Evolutionary conservation across 2,888 invertebrate genomes (phyloP), one percentile per base, ranked within the genome.

Genomic region (Corbicula japonica): DNA sequence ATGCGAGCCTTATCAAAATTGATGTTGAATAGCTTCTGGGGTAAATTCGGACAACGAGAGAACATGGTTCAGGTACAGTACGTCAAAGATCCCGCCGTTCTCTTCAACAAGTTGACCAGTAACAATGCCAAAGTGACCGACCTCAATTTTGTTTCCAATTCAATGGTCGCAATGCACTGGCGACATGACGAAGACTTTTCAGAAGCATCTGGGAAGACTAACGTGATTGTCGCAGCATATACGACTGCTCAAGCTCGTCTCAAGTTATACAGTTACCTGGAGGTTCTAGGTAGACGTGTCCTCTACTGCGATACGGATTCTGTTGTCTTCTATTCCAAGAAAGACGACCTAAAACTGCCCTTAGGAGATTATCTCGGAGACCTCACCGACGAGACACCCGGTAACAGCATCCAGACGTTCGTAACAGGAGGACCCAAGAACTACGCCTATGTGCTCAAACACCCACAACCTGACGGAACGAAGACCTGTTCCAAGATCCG

Each of bases 301-400:
- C 32, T 56, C 2, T 74, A 74, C 41, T 58, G 58, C 34, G 66
- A 74, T 28, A 74, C 74, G 1, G 74, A 74, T 60, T 65, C 74
- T 1, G 32, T 74, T 21, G 63, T 66, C 1, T 74, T 74, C 50
- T 52, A 65, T 18, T 35, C 34, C n/a, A 6, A 15, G n/a, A 34
- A 30, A 3, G 73, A 62, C 3, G 38, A 68, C 44, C 56, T 62
- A 60, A 48, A 80, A 60, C 88, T 89, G 5, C 80, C 85, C 8
- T 75, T 86, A 0, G 92, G 91, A 44, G 85, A 87, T 68, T 89
- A 80, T 74, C 66, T 93, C n/a, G 91, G 92, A 0, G 91, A 93
- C 48, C 76, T 93, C 77, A 93, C 91, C 0, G 88, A 93, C 78
- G 93, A 93, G 71, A 44, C 92, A 5, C 63, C 44, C 15, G 46